Evolutionary conservation across 2,797 vertebrate species (phyloP), one percentile per base, ranked within the genome.

Genomic region (Calcarius lapponicus): DNA sequence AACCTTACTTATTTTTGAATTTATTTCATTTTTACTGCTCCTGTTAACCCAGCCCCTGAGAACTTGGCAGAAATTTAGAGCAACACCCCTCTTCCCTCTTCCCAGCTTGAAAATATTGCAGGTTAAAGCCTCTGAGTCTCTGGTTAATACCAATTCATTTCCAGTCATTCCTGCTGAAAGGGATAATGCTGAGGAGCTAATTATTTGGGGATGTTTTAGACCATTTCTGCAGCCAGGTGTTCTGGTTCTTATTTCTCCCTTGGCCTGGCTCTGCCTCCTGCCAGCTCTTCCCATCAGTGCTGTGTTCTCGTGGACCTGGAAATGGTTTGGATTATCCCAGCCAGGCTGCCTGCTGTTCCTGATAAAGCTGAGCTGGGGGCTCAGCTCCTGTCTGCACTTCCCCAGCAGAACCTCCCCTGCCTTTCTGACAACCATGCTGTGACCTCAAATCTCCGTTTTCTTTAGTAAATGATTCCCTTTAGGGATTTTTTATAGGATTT

Each of bases 161-260:
- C 42, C 73, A 57, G 72, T 51, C 58, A 8, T 58, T 74, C 58
- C 90, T 86, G 48, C 81, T 78, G 75, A 47, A 80, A 86, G 53
- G 61, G 73, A 42, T 78, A 86, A 80, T 40, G 51, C 61, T 24
- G 58, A 88, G 86, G 66, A 92, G 80, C 43, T 90, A 40, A 94
- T 91, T 61, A 65, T 71, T 80, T 53, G 32, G 73, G 66, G 86
- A 86, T 40, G 66, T 32, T 96, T 79, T 10, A 70, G 54, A 43
- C 42, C 40, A 11, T 91, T 95, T 74, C 51, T 80, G 62, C 47
- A 93, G 87, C 80, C 94, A 94, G 95, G 86, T 93, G 90, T 88
- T 86, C 80, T 94, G 76, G 25, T 91, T 88, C 73, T 90, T 69
- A 73, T 83, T 95, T 91, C 90, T 80, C 50, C 6, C 51, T 94